Percentiles rank a stretch among this genome's conserved stretches.
These are phyloP conservation scores for Pseudochromis fuscus DNA, from an alignment of 2,797 vertebrate genomes.

Conservation along the genomic window DNA sequence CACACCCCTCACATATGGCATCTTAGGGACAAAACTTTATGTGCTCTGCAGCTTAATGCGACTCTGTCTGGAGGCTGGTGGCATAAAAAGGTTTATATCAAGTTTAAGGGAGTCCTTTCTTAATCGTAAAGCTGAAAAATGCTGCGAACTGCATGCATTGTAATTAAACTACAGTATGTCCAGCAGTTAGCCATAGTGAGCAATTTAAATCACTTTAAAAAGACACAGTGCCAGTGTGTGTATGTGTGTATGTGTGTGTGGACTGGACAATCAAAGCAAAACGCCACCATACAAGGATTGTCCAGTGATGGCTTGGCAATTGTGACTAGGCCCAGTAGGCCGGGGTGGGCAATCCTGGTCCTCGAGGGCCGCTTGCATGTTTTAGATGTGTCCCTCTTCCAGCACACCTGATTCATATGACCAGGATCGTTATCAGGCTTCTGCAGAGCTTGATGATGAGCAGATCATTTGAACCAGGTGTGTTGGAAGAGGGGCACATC, in stretches of 20 bases:
- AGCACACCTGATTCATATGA: no score
- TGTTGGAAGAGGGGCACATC: no score
- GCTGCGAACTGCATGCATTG: background rate
- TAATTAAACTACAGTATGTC: background rate
- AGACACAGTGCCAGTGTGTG: background rate
- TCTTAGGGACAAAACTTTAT: background rate
- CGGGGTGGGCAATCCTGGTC: no score
- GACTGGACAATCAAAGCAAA: background rate
- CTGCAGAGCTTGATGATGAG: no score
- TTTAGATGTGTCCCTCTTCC: no score
- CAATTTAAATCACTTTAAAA: background rate
- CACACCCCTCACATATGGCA: background rate
- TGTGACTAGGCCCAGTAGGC: no score
- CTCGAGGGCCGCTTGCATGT: no score
- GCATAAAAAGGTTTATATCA: background rate
- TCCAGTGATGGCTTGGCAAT: background rate
- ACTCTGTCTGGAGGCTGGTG: background rate
- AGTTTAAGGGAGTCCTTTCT: background rate
- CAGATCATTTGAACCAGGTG: no score
- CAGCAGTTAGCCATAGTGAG: background rate
- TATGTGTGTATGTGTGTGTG: no score
- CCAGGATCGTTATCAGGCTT: no score
- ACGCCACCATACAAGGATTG: background rate
- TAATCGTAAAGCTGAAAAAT: background rate
- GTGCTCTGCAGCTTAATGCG: background rate